Evolutionary conservation across 2,113 vertebrate genomes (phyloP).

Genomic region (Sterrhoptilus dennistouni): DNA sequence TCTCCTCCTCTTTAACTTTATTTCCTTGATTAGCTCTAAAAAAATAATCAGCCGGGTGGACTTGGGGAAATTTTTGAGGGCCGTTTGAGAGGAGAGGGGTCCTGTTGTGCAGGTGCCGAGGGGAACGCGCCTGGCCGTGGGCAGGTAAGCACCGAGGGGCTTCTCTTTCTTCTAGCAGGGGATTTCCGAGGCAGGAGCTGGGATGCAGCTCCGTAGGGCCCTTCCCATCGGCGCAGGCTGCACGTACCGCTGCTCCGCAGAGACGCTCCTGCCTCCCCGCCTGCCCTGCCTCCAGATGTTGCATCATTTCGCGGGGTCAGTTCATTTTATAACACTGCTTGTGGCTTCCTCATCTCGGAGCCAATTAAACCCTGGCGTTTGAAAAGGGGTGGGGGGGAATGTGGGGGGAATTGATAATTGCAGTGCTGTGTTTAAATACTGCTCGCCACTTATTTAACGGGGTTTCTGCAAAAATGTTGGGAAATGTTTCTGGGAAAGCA

Average conservation of each 20-base stretch:
- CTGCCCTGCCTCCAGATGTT: constrained; percentile 56
- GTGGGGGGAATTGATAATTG: not conserved
- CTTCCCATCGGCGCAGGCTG: not conserved
- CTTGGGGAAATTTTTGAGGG: not conserved
- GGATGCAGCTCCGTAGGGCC: not conserved
- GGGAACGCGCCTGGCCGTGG: not conserved
- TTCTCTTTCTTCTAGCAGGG: not conserved
- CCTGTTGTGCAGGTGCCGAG: not conserved
- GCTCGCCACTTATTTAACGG: not conserved
- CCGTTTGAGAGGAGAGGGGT: not conserved
- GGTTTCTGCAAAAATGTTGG: not conserved
- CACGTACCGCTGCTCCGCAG: not conserved
- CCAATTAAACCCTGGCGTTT: not conserved
- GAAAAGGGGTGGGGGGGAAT: not conserved
- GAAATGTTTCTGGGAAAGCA: accelerated
- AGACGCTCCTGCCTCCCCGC: not conserved
- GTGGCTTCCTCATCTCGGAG: not conserved
- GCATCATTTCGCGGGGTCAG: constrained; percentile 1
- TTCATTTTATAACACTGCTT: not conserved
- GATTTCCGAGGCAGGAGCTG: not conserved
- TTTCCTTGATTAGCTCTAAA: constrained; percentile 65
- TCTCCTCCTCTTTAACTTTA: constrained; percentile 72
- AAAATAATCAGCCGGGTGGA: not conserved
- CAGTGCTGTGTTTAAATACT: not conserved
- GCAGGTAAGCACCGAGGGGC: constrained; percentile 44